These are phyloP conservation scores for Oscheius sp. DNA, from an alignment of 1,140 invertebrate genomes.

Conservation along the genomic window DNA sequence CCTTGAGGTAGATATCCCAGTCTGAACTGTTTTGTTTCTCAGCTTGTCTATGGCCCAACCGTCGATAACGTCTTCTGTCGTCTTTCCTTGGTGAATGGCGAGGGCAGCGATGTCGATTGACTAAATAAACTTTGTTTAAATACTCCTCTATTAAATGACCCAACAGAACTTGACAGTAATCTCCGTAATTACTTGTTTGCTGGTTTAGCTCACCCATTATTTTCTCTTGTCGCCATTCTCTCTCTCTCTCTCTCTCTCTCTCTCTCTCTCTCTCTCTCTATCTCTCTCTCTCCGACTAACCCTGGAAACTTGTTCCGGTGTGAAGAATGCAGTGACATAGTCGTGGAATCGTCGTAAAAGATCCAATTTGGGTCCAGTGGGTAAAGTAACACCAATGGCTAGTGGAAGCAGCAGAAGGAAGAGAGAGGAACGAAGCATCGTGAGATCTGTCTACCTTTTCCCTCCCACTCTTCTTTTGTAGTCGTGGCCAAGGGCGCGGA, in stretches of 20 bases:
- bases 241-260: too few species aligned
- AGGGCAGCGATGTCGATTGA: not conserved
- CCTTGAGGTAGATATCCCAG: not conserved
- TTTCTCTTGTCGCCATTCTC: too few species aligned
- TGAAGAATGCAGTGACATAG: not conserved
- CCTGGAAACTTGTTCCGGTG: not conserved
- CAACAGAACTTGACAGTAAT: not conserved
- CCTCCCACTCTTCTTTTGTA: conserved; percentile 7
- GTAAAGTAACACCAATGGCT: not conserved
- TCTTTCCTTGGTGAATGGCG: not conserved
- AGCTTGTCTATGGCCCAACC: not conserved
- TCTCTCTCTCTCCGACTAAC: too few species aligned
- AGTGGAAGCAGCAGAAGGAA: not conserved
- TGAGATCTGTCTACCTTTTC: too few species aligned
- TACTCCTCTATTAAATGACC: too few species aligned
- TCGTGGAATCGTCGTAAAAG: not conserved
- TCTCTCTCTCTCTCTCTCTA: too few species aligned
- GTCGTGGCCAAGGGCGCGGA: not conserved
- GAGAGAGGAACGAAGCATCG: not conserved
- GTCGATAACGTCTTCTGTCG: not conserved
- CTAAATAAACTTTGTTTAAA: not conserved
- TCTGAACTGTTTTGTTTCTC: not conserved
- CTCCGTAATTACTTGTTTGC: not conserved
- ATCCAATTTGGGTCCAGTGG: not conserved
- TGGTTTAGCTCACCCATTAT: not conserved